Conservation (phyloP, 1,140 invertebrate species). For the Grapholita molesta region DNA sequence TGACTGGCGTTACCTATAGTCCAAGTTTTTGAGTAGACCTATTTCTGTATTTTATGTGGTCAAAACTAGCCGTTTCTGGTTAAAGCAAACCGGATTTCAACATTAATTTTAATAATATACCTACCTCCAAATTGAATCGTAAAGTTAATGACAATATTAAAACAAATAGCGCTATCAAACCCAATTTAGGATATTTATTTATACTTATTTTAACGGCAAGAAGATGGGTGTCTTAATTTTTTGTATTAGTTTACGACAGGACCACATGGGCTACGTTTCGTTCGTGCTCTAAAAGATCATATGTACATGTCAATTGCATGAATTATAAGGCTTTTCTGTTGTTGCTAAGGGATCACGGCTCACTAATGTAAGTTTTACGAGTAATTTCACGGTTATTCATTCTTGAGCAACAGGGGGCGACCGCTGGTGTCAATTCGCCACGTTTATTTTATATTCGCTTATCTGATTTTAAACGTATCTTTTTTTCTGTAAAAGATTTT, state of each 20-base stretch:
- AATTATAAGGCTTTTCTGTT: neutral
- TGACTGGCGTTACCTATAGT: too few relatives aligned
- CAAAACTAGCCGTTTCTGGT: too few relatives aligned
- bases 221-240: slow-evolving; percentile 47
- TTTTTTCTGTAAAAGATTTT: neutral
- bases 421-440: slow-evolving; percentile 6
- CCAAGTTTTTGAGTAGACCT: too few relatives aligned
- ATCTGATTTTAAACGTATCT: neutral
- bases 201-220: slow-evolving; percentile 26
- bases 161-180: slow-evolving; percentile 46
- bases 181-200: slow-evolving; percentile 50
- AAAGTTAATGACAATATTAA: slow-evolving; percentile 57
- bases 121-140: slow-evolving; percentile 22
- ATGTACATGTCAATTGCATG: neutral
- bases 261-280: slow-evolving; percentile 50
- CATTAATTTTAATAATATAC: neutral
- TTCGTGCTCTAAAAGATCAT: neutral
- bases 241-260: slow-evolving; percentile 60
- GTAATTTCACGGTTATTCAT: slow-evolving; percentile 73
- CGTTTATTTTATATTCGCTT: slow-evolving; percentile 8
- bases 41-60: too few relatives aligned
- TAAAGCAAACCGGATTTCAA: too few relatives aligned
- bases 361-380: slow-evolving; percentile 73
- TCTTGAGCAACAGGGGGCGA: slow-evolving; percentile 50
- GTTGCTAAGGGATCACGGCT: slow-evolving; percentile 46